Evolutionary conservation across 1,140 invertebrate species (phyloP).

Genomic region (Calephelis virginiensis): DNA sequence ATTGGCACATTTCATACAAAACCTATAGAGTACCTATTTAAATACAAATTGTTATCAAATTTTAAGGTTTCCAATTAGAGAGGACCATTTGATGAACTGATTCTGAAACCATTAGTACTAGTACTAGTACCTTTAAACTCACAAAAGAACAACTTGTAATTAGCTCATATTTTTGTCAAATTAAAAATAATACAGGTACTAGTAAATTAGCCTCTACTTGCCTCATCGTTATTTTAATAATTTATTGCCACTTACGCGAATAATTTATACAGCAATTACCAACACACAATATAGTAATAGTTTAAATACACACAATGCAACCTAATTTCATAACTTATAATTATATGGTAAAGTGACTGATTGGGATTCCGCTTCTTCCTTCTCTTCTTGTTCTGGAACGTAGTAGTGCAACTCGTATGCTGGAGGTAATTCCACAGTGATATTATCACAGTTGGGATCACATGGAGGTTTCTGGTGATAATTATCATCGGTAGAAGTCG

Average conservation of each 20-base stretch:
- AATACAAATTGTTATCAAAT: no score
- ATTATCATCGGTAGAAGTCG: background rate
- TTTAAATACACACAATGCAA: background rate
- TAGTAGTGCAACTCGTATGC: constrained; percentile 68
- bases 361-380: constrained; percentile 34
- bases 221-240: background rate
- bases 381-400: constrained; percentile 63
- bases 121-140: no score
- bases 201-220: background rate
- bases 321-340: constrained; percentile 14
- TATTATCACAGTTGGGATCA: constrained; percentile 49
- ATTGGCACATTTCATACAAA: no score
- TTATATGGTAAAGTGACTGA: constrained; percentile 13
- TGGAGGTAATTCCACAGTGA: constrained; percentile 57
- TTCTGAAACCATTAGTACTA: no score
- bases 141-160: no score
- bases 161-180: no score
- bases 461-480: constrained; percentile 28
- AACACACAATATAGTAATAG: background rate
- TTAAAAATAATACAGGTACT: background rate
- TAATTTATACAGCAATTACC: background rate
- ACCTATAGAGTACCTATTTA: no score
- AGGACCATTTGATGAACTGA: no score
- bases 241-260: constrained; percentile 8
- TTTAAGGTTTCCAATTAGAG: no score